Base-by-base conservation (phyloP, 2,888 invertebrate species). In the Spodoptera exigua region DNA sequence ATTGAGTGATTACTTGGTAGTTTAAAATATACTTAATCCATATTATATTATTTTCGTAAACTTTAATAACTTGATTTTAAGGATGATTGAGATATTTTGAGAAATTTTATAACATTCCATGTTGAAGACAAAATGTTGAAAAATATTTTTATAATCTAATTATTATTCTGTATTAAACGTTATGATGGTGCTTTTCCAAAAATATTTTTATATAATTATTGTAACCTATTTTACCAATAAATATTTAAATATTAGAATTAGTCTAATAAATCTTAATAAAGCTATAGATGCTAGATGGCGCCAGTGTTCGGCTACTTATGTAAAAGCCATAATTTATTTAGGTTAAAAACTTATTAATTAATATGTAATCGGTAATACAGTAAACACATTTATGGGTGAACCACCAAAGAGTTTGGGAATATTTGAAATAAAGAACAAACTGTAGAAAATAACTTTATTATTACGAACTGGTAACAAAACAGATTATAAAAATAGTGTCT, bases 391-490 rank as follows among this genome's bases (percentile, higher is more conserved):
- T 13, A 48, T 14, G 9, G 39, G 40, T 34, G 12, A 43, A 35
- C 39, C 4, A 14, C 49, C 46, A 48, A 57, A 69, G 51, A 63
- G 37, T 39, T 58, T 46, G 35, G 37, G 10, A 45, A 49, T 34
- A 16, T 54, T 40, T 49, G 4, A 56, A 70, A 69, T 56, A 62
- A 64, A 61, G 48, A 55, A 10, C 32, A 46, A 37, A 55, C 14
- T 39, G 34, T 76, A 67, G 51, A 70, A 72, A 74, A 74, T 64
- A 64, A 74, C 58, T 54, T 74, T 75, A 78, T 79, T 79, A 76
- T 73, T 79, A 80, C 69, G 80, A 79, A 80, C 78, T 79, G 81
- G 80, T 86, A 86, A 87, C 86, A 83, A 78, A 77, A 78, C 61
- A 78, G 76, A 81, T 80, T 78, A 81, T 61, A 78, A 69, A 76